A percentile compares a stretch with the other conserved stretches of the same genome.
phyloP scores from a whole-genome alignment of 2,113 vertebrate genomes.

The Circaetus gallicus region DNA sequence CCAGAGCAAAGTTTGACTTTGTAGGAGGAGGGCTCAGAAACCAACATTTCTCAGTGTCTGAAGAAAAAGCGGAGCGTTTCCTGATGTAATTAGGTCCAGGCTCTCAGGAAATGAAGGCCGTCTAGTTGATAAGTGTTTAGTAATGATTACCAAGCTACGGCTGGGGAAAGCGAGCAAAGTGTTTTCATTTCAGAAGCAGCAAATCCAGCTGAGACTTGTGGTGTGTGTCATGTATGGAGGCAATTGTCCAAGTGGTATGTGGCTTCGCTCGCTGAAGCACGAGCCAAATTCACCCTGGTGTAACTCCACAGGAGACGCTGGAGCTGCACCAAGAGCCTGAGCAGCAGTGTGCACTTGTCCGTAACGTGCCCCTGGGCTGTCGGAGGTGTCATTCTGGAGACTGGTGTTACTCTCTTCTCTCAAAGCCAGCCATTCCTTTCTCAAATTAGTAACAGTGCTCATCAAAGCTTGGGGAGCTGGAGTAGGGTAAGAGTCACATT shows the following conservation, averaged over 20 bases:
- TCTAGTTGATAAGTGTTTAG: conserved; percentile 57
- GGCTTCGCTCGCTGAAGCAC: rapidly evolving
- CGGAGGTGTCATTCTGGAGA: not conserved
- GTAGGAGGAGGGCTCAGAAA: not conserved
- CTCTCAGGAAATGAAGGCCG: conserved; percentile 56
- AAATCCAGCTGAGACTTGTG: conserved; percentile 26
- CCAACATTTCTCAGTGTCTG: not conserved
- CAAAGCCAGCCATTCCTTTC: not conserved
- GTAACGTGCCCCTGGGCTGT: not conserved
- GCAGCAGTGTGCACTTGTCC: not conserved
- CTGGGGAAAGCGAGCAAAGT: not conserved
- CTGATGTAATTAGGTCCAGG: conserved; percentile 58
- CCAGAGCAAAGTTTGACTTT: not conserved
- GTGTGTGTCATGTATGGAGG: conserved; percentile 15
- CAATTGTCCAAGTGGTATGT: not conserved
- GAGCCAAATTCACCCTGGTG: not conserved
- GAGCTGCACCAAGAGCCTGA: not conserved
- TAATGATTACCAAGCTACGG: conserved; percentile 25
- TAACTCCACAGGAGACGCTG: not conserved
- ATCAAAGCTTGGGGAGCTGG: not conserved
- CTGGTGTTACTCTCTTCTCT: not conserved
- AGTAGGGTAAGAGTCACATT: not conserved
- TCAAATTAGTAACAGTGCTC: not conserved
- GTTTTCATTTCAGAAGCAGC: conserved; percentile 54
- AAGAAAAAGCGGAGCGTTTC: not conserved